These are phyloP conservation scores for Platycheirus rosarum DNA, from an alignment of 2,888 invertebrate genomes.

Conservation along the genomic window DNA sequence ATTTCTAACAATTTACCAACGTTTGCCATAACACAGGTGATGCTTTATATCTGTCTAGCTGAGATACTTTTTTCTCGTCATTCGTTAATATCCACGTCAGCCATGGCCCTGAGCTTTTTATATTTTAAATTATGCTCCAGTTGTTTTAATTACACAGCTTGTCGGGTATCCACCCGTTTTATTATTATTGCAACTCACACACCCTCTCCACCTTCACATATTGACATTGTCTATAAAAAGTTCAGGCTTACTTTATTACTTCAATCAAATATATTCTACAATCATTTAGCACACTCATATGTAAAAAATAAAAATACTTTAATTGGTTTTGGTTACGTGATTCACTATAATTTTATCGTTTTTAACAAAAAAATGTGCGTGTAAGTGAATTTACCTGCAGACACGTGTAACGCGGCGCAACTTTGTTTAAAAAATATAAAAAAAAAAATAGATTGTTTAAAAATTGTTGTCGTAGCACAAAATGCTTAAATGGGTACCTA, in stretches of 20 bases:
- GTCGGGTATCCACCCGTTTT: slow-evolving; percentile 11
- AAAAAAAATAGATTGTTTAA: background rate
- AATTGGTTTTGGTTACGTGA: slow-evolving; percentile 8
- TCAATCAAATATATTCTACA: slow-evolving; percentile 9
- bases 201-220: background rate
- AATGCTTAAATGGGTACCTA: slow-evolving; percentile 17
- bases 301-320: background rate
- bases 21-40: too few species aligned
- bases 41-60: too few species aligned
- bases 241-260: slow-evolving; percentile 7
- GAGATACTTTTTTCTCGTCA: too few species aligned
- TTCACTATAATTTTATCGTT: background rate
- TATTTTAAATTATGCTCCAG: background rate
- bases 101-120: background rate
- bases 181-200: background rate
- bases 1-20: too few species aligned
- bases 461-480: slow-evolving; percentile 36
- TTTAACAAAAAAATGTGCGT: slow-evolving; percentile 18
- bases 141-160: slow-evolving; percentile 37
- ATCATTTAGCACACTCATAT: background rate
- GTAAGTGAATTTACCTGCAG: slow-evolving; percentile 22
- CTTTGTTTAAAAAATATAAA: background rate
- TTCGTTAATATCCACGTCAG: slow-evolving; percentile 27
- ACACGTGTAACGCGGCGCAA: slow-evolving; percentile 10
- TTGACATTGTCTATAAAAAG: background rate